Evolutionary conservation across 2,113 vertebrate genomes (phyloP).

Genomic region (Symphodus melops): DNA sequence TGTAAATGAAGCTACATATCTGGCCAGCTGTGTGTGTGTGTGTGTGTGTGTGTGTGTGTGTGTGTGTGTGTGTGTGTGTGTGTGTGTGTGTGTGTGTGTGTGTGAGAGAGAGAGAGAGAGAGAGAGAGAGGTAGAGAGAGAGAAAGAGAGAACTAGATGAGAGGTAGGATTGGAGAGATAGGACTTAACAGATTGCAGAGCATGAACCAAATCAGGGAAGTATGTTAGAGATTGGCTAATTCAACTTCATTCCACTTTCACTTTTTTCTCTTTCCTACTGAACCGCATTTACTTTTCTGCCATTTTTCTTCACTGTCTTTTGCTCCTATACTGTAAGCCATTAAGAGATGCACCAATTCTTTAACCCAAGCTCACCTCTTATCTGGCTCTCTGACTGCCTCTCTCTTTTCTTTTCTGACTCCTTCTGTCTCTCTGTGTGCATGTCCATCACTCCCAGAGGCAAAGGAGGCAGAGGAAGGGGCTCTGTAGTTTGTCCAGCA

Average conservation of each 20-base stretch:
- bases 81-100: constrained; percentile 9
- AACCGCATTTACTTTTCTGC: constrained; percentile 24
- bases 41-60: constrained; percentile 6
- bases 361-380: constrained; percentile 13
- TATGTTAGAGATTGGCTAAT: constrained; percentile 39
- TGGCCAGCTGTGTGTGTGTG: constrained; percentile 31
- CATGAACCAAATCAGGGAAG: constrained; percentile 35
- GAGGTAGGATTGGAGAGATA: constrained; percentile 2
- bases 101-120: constrained; percentile 12
- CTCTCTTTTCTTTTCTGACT: constrained; percentile 46
- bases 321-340: constrained; percentile 13
- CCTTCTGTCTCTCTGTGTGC: constrained; percentile 42
- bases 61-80: constrained; percentile 1
- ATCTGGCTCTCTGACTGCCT: constrained; percentile 34
- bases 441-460: constrained; percentile 43
- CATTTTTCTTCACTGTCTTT: constrained; percentile 37
- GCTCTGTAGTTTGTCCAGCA: constrained; percentile 56
- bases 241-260: constrained; percentile 37
- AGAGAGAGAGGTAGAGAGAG: constrained; percentile 2
- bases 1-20: constrained; percentile 75
- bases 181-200: background rate
- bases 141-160: background rate
- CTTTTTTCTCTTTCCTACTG: constrained; percentile 19
- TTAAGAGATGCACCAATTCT: constrained; percentile 43
- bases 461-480: constrained; percentile 26